These are phyloP conservation scores for Thymallus thymallus DNA, from an alignment of 2,113 vertebrate genomes.

Conservation along the genomic window DNA sequence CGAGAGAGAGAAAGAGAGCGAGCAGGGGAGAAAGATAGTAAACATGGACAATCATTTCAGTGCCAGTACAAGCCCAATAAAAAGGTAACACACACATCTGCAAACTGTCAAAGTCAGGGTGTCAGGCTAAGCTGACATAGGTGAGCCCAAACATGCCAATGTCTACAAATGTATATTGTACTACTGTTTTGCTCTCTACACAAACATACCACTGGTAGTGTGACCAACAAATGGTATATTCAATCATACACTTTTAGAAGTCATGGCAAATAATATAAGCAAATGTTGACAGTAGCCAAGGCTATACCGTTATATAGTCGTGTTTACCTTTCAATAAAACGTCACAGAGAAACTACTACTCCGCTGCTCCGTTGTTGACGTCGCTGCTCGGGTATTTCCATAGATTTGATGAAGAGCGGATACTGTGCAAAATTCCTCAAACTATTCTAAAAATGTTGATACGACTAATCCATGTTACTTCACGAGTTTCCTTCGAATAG, in stretches of 20 bases:
- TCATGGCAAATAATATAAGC: neutral
- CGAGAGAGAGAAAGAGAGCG: neutral
- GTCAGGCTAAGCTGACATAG: neutral
- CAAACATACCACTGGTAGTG: no score
- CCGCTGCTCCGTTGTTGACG: neutral
- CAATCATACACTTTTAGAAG: neutral
- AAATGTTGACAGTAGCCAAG: neutral
- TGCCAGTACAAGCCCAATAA: neutral
- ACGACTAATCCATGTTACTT: conserved; percentile 15
- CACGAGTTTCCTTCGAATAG: neutral
- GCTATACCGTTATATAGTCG: neutral
- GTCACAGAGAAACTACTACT: conserved; percentile 8
- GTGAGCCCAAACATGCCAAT: neutral
- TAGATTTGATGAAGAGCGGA: neutral
- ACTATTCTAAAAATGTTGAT: conserved; percentile 11
- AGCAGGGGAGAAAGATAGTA: neutral
- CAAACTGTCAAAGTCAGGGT: neutral
- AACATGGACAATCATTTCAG: neutral
- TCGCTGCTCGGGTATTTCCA: conserved; percentile 6
- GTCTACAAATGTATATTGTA: neutral
- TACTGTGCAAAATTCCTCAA: neutral
- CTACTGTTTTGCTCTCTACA: neutral
- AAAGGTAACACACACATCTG: neutral
- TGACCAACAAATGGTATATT: neutral
- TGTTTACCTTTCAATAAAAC: conserved; percentile 34